Base-by-base conservation (phyloP, 2,888 invertebrate species). In the Rhorus exstirpatorius region DNA sequence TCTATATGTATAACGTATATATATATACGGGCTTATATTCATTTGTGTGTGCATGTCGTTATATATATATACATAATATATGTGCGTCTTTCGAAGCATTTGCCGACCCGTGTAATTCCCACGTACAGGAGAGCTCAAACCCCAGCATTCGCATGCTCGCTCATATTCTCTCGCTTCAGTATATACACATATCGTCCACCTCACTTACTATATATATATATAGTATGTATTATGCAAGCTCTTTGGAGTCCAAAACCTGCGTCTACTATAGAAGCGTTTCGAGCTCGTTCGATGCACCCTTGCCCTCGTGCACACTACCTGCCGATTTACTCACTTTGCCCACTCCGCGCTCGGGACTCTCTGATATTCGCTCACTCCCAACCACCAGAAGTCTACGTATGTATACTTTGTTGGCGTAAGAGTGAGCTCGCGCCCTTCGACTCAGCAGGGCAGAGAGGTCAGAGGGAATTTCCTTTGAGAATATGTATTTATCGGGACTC, bases 41-140 rank as follows among this genome's bases (percentile, higher is more conserved):
- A 6, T n/a, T 17, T 31, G 19, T 31, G 46, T 46, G 31, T 35
- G 71, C 26, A 49, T 12, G 6, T n/a, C 44, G 1, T 4, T 24
- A 14, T 38, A 10, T 31, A 4, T 55, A 21, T 46, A 41, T 21
- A 10, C 41, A 41, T 61, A 38, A 8, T 26, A 41, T 46, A 61
- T 68, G 31, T 53, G n/a, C 68, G 31, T 63, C 74, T 74, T 81
- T 78, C 74, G 78, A 81, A 72, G 68, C 81, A 74, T 78, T 78
- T 61, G 81, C 68, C 78, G 78, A 81, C 74, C 78, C 81, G 74
- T 74, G 78, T 81, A 81, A 81, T 81, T 78, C 68, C 74, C 72
- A 81, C 81, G 78, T 78, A 78, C 68, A 26, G 21, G 44, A 58
- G 60, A 65, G 68, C 68, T 53, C 72, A 74, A 77, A 68, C 68